Percentiles rank a stretch among this genome's conserved stretches.
Conservation (phyloP, 2,888 invertebrate genomes). For the Lobophora halterata region DNA sequence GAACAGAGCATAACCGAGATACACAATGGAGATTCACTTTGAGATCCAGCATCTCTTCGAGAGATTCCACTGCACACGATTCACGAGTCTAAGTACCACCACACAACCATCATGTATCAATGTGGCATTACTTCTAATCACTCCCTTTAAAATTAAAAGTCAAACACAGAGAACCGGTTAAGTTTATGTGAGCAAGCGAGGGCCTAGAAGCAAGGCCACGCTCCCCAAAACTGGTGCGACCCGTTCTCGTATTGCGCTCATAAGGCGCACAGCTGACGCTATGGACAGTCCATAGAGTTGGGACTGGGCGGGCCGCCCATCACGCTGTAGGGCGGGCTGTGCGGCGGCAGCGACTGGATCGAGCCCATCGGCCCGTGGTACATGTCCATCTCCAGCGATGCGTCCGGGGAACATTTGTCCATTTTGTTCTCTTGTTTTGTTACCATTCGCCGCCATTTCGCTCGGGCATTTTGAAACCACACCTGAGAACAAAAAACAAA, state of each 20-base stretch:
- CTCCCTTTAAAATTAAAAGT: constrained; percentile 12
- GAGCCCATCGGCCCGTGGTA: constrained; percentile 84
- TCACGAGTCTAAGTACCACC: constrained; percentile 19
- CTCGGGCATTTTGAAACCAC: constrained; percentile 97
- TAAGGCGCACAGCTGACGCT: constrained; percentile 75
- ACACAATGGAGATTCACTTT: no score
- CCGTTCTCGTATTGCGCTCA: constrained; percentile 46
- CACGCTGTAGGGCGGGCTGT: constrained; percentile 86
- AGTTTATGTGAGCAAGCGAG: constrained; percentile 4
- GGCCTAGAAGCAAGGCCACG: constrained; percentile 20
- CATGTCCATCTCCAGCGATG: constrained; percentile 83
- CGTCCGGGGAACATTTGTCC: constrained; percentile 86
- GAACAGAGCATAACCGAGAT: no score
- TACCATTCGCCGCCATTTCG: constrained; percentile 95
- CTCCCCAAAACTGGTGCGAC: constrained; percentile 13
- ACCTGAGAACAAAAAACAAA: constrained; percentile 84
- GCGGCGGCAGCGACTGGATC: constrained; percentile 83
- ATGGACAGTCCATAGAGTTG: constrained; percentile 87
- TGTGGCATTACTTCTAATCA: constrained; percentile 23
- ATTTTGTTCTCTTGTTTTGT: constrained; percentile 88
- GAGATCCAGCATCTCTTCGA: no score
- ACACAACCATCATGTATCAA: constrained; percentile 25
- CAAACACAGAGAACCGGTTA: constrained; percentile 9
- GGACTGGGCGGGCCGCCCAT: constrained; percentile 85
- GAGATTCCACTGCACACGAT: no score